Percentiles rank a stretch among this genome's conserved stretches.
These are phyloP conservation scores for Oithona nana DNA, from an alignment of 2,888 invertebrate species.

Conservation along the genomic window DNA sequence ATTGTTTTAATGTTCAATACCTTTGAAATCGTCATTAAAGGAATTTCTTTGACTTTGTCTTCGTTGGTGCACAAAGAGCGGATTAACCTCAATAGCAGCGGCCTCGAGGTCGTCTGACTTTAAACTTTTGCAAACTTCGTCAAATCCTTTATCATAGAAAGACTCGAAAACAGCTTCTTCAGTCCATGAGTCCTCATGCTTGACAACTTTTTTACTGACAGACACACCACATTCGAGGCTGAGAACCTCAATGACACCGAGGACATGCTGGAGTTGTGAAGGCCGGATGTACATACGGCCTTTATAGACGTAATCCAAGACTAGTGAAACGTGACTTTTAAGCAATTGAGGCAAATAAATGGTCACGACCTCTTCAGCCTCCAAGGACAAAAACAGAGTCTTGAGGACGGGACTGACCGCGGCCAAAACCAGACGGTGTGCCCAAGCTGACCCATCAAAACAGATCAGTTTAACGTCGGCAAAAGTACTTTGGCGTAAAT, in stretches of 20 bases:
- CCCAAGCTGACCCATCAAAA: not conserved
- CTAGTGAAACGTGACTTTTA: not conserved
- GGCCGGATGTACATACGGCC: not conserved
- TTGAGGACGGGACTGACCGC: not conserved
- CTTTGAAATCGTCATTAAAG: not conserved
- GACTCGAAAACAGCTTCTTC: not conserved
- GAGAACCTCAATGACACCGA: slow-evolving; percentile 1
- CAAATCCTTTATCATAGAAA: not conserved
- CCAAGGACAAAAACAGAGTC: not conserved
- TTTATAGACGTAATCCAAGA: slow-evolving; percentile 2
- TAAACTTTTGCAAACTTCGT: not conserved
- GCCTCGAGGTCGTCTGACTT: not conserved
- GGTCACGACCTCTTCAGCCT: not conserved
- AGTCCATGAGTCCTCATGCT: not conserved
- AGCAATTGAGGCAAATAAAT: not conserved
- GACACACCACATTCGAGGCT: not conserved
- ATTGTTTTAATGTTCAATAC: no score
- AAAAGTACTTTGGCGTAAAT: not conserved
- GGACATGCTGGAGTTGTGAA: not conserved
- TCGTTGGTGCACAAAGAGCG: not conserved
- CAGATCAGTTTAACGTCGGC: slow-evolving; percentile 2
- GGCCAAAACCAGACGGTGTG: slow-evolving; percentile 1
- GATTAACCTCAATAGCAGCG: not conserved
- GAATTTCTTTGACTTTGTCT: not conserved
- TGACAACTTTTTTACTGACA: not conserved